Base-by-base conservation (phyloP, 1,140 invertebrate species). In the Paracyclopina nana region DNA sequence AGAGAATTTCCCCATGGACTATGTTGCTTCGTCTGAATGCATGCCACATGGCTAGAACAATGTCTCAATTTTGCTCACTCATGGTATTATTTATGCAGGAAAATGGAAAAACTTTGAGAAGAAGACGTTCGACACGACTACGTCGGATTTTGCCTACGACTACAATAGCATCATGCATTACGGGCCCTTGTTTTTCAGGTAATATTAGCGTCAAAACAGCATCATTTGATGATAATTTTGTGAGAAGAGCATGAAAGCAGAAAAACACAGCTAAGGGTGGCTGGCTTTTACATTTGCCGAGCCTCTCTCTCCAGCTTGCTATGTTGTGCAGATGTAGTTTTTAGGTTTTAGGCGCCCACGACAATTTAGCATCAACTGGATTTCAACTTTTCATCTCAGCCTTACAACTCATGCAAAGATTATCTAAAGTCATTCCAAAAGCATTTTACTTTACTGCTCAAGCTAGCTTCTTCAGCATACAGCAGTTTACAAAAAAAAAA, bases 81-180 rank as follows among this genome's bases (percentile, higher is more conserved):
- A 16, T 3, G 14, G 9, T 14, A 9, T 54, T 53, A 50, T 55
- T 56, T 53, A 66, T 69, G 29, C 60, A 74, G 73, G 65, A 53
- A 74, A 69, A 55, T 59, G 66, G 50, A 63, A 65, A 11, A 70
- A 77, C 62, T 71, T 78, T 62, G 64, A 73, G 55, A 72, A 79
- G 62, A 65, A 75, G 56, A 70, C 69, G 55, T 59, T 67, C 52
- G 69, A 65, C 34, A 76, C 76, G 57, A 74, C 72, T 18, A 72
- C 72, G 0, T 71, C 72, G 55, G 68, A 63, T 46, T 76, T 72
- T 60, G 73, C 76, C 53, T 79, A 79, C 56, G 77, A 79, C 57
- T 79, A 75, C 57, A 70, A 76, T 46, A 77, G 74, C 27, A 76
- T 79, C 29, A 79, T 79, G 77, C 77, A 79, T 59, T 79, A 79